Evolutionary conservation across 1,140 invertebrate species (phyloP), one percentile per base, ranked within the genome.

Genomic region (Vanessa tameamea): DNA sequence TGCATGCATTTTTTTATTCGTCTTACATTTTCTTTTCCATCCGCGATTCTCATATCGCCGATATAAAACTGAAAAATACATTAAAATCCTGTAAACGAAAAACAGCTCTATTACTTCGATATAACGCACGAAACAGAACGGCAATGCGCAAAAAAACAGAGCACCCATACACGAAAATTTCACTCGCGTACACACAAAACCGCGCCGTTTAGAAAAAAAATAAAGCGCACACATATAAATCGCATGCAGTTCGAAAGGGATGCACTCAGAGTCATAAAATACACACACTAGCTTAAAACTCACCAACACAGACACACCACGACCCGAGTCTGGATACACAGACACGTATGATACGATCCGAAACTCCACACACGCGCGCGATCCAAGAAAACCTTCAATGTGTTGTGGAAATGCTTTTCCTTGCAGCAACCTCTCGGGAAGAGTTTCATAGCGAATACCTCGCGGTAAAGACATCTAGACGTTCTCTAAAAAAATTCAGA

Each of bases 11-110:
- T 90, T 92, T 91, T 91, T 91, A 88, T 91, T 89, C 87, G 78
- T 80, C 87, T 87, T 87, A 87, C 89, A 87, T 91, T 91, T 92
- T 92, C 90, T 91, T 92, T 91, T 86, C 88, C 86, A 90, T 92
- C 91, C 91, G 85, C 89, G 91, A 92, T 91, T 91, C 91, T 91
- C 89, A 92, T 92, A 92, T 92, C 91, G 91, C 57, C 91, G 89
- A 92, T 92, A 92, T 92, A 91, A 91, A 92, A 92, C 91, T 92
- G 89, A 92, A 92, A 92, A 92, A 92, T 92, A 92, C 83, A 92
- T 92, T 89, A 86, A 75, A 43, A 63, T 59, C 16, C 15, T 13
- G 1, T 84, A 86, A 51, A 31, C 71, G 9, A 90, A 87, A 78
- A 68, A 72, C 47, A 69, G 47, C 71, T 59, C 43, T 86, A 84